Evolutionary conservation across 2,888 invertebrate species (phyloP), one percentile per base, ranked within the genome.

Genomic region (Lochmaea capreae): DNA sequence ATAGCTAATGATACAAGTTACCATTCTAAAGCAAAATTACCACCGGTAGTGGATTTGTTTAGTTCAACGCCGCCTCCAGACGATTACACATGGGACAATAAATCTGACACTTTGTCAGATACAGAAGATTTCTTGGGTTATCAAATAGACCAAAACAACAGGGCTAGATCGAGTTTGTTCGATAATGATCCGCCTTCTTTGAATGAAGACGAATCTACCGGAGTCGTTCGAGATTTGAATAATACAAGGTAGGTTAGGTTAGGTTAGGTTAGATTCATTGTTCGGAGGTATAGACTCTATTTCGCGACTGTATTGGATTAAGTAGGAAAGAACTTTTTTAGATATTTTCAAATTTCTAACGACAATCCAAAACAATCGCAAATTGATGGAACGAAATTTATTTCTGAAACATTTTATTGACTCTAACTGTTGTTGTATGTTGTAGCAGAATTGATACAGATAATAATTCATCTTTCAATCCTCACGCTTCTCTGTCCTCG

Each of bases 171-270:
- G 22, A 82, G 79, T 71, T 73, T 86, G 49, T 86, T 85, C 67
- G 85, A 86, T 77, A 81, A 81, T 39, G 84, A 84, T 70, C 85
- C 86, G 33, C 85, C 85, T 0, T 82, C 82, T 6, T 78, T 84
- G 33, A 72, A 75, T 46, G 75, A 81, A 42, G 78, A 81, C 63
- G 83, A 84, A 67, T 80, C 82, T 5, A 84, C 82, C 71, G 83
- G 82, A 11, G 83, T 83, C 67, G 81, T 80, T 9, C 67, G 76
- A 66, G 84, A 84, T 77, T 74, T 78, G 33, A 82, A 79, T 65
- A 74, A 75, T 6, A 81, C 77, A 42, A 78, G 78, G 79, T 77
- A 71, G 42, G 66, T 43, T 61, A 49, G 12, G 18, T 62, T 61
- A 49, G 12, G 18, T 62, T n/a, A n/a, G n/a, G 26, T n/a, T 33